Percentiles rank a stretch among this genome's conserved stretches.
Conservation (phyloP, 2,888 invertebrate genomes). For the Mythimna loreyi region DNA sequence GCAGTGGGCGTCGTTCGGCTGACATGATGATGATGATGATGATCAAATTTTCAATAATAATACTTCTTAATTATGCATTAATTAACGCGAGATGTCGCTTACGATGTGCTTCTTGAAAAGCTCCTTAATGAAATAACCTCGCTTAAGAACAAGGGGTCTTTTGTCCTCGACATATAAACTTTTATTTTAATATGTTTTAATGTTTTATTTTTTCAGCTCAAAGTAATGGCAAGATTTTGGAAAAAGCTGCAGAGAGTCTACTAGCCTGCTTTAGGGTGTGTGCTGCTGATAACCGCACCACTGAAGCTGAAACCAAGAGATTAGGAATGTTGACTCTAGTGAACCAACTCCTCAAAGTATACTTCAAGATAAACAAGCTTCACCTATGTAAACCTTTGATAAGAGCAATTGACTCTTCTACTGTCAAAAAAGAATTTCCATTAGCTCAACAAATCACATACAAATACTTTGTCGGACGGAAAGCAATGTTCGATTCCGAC, state of each 20-base stretch:
- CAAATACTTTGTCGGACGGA: conserved; percentile 98
- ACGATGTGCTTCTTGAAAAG: too few species aligned
- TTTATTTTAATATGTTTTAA: not conserved
- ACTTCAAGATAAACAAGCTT: conserved; percentile 97
- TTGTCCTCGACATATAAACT: not conserved
- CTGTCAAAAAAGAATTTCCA: conserved; percentile 97
- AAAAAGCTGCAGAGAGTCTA: conserved; percentile 98
- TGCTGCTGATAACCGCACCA: conserved; percentile 97
- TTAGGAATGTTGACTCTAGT: conserved; percentile 99
- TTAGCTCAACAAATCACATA: conserved; percentile 98
- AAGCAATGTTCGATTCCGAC: conserved; percentile 99
- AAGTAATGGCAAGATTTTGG: conserved; percentile 93
- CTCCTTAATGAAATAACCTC: too few species aligned
- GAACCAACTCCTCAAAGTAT: conserved; percentile 98
- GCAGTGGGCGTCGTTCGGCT: too few species aligned
- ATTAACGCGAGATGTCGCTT: too few species aligned
- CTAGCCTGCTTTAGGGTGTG: conserved; percentile 98
- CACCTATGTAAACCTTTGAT: conserved; percentile 98
- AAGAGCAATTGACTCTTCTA: conserved; percentile 98
- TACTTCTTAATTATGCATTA: too few species aligned
- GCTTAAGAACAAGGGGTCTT: too few species aligned
- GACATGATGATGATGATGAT: too few species aligned
- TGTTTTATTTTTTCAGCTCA: conserved; percentile 77
- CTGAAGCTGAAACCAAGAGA: conserved; percentile 97
- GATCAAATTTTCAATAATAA: too few species aligned